Evolutionary conservation across 2,797 vertebrate species (phyloP).

Genomic region (Parauchenoglanis punctatus): DNA sequence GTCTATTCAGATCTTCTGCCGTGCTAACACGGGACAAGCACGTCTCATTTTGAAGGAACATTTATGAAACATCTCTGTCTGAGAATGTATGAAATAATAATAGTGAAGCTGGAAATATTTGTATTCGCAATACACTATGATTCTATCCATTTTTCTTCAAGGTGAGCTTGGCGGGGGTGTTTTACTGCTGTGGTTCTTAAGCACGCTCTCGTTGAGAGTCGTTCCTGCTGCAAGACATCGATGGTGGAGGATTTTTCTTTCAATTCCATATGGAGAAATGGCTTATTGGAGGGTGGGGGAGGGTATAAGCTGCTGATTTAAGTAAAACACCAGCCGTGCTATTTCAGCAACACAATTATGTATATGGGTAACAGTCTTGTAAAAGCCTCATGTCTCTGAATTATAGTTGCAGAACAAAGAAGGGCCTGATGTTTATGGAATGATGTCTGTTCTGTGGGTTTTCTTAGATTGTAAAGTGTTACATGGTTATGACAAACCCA

Average conservation of each 20-base stretch:
- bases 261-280: conserved; percentile 74
- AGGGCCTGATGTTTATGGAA: conserved; percentile 6
- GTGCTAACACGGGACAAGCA: conserved; percentile 72
- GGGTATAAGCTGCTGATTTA: conserved; percentile 34
- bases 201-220: conserved; percentile 73
- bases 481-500: conserved; percentile 60
- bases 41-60: conserved; percentile 68
- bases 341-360: conserved; percentile 54
- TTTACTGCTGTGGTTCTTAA: conserved; percentile 70
- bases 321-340: conserved; percentile 50
- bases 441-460: conserved; percentile 20
- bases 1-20: conserved; percentile 66
- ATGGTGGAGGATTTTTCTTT: conserved; percentile 66
- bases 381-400: conserved; percentile 50
- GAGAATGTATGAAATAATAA: conserved; percentile 73
- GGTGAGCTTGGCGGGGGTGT: conserved; percentile 71
- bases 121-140: conserved; percentile 75
- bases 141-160: conserved; percentile 80
- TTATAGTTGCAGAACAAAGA: conserved; percentile 26
- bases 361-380: conserved; percentile 60
- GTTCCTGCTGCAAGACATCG: conserved; percentile 61
- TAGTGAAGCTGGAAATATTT: conserved; percentile 74
- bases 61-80: conserved; percentile 78
- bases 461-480: conserved; percentile 56
- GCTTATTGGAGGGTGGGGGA: conserved; percentile 53